phyloP scores from a whole-genome alignment of 2,797 vertebrate species.

The Sebastes jordani region DNA sequence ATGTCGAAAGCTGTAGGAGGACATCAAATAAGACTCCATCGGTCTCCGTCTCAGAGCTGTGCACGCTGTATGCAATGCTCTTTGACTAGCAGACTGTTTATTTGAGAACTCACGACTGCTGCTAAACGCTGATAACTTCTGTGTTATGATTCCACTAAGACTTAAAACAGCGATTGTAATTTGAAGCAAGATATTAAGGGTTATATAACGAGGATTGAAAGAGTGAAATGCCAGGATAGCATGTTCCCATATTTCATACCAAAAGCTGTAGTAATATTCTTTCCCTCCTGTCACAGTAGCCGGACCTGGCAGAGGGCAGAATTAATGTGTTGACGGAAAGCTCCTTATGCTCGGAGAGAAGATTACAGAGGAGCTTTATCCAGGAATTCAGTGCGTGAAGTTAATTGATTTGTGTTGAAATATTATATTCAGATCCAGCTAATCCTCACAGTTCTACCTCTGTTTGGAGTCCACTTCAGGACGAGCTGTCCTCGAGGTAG shows the following conservation, averaged over 20 bases:
- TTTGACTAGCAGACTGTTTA: background rate
- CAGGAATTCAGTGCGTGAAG: slow-evolving; percentile 70
- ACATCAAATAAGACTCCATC: slow-evolving; percentile 18
- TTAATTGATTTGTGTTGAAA: slow-evolving; percentile 83
- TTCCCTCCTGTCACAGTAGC: slow-evolving; percentile 48
- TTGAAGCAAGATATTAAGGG: slow-evolving; percentile 29
- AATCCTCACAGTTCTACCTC: slow-evolving; percentile 68
- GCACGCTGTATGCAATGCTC: background rate
- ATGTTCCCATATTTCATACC: slow-evolving; percentile 37
- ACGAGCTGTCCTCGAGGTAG: slow-evolving; percentile 44
- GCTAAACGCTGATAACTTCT: slow-evolving; percentile 20
- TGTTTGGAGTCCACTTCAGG: slow-evolving; percentile 52
- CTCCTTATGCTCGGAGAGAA: slow-evolving; percentile 80
- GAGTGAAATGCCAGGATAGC: slow-evolving; percentile 31
- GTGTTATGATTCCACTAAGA: slow-evolving; percentile 4
- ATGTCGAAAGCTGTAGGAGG: slow-evolving; percentile 28
- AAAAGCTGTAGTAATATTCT: slow-evolving; percentile 50
- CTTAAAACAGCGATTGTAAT: slow-evolving; percentile 34
- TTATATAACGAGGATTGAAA: slow-evolving; percentile 58
- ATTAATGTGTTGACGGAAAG: slow-evolving; percentile 82
- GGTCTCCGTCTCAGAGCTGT: slow-evolving; percentile 13
- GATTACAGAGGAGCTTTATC: slow-evolving; percentile 81
- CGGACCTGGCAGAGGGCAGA: slow-evolving; percentile 73
- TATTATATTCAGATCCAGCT: slow-evolving; percentile 68
- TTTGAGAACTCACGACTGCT: slow-evolving; percentile 9